Base-by-base conservation (phyloP, 2,888 invertebrate genomes). In the Epirrita christyi region DNA sequence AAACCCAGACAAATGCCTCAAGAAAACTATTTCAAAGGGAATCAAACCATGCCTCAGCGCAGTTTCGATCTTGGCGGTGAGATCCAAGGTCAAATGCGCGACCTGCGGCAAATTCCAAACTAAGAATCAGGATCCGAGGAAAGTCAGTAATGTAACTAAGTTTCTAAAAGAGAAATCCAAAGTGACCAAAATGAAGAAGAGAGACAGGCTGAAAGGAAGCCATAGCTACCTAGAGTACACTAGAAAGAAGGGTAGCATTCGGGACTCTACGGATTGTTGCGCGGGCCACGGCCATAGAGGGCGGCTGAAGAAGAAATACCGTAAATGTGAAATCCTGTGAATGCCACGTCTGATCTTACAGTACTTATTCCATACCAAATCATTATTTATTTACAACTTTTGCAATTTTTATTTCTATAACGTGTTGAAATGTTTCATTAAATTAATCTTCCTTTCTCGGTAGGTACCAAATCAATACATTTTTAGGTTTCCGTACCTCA, bases 241-340 rank as follows among this genome's bases (percentile, higher is more conserved):
- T 1, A 80, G 79, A 57, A 76, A 47, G 55, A 72, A 78, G 60
- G 86, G 87, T 2, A 62, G 50, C 6, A 51, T 46, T 7, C 73
- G 72, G 44, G 55, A 70, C 1, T 50, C 59, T 1, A 60, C 51
- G 0, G 73, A 75, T 1, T 89, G 90, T 64, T 89, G 90, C 61
- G 78, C 80, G 2, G 87, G 88, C 28, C 83, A 78, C 54, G 90
- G 89, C 0, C 88, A 89, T 51, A 76, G 88, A 64, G 89, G 88
- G 7, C 73, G 88, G 36, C 41, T 86, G 34, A 81, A 70, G 55
- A 76, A 49, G 60, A 59, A 52, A 32, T 64, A 59, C 54, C 73
- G 78, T 68, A 71, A 40, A 59, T 74, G 78, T 68, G 71, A 40
- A 59, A 76, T 80, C 55, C 64, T 81, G 41, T 81, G 64, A 75